Evolutionary conservation across 2,113 vertebrate species (phyloP).

Genomic region (Psittacara wagleri): DNA sequence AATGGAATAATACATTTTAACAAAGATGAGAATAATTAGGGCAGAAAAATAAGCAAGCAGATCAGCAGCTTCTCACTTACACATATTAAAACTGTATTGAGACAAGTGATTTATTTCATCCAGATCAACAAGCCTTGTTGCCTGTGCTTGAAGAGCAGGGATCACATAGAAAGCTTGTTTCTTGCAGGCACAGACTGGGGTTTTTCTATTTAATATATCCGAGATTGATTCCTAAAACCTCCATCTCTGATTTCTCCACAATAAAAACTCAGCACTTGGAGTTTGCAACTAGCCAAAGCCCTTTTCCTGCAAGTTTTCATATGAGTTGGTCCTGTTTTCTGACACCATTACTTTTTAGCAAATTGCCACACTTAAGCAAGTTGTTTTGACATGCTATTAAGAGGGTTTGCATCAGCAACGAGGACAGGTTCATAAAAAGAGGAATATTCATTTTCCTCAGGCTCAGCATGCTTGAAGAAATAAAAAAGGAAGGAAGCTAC

Average conservation of each 20-base stretch:
- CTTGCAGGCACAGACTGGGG: not conserved
- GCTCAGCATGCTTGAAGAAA: not conserved
- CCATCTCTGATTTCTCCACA: not conserved
- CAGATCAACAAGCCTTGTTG: not conserved
- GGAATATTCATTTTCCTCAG: not conserved
- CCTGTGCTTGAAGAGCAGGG: not conserved
- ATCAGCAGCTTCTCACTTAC: not conserved
- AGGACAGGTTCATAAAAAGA: not conserved
- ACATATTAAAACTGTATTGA: not conserved
- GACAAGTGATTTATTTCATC: not conserved
- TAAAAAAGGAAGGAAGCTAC: not conserved
- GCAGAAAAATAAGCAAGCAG: not conserved
- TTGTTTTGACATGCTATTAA: constrained; percentile 27
- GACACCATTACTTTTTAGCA: not conserved
- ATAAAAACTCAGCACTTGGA: not conserved
- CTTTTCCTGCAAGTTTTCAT: not conserved
- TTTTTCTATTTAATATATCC: not conserved
- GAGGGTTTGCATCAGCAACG: not conserved
- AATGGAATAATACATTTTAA: not conserved
- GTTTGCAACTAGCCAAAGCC: not conserved
- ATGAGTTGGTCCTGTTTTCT: not conserved
- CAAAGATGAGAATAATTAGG: not conserved
- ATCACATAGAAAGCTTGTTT: not conserved
- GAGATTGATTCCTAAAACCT: not conserved
- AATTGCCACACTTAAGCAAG: not conserved